Evolutionary conservation across 2,797 vertebrate genomes (phyloP), one percentile per base, ranked within the genome.

Genomic region (Leucoraja ocellata): DNA sequence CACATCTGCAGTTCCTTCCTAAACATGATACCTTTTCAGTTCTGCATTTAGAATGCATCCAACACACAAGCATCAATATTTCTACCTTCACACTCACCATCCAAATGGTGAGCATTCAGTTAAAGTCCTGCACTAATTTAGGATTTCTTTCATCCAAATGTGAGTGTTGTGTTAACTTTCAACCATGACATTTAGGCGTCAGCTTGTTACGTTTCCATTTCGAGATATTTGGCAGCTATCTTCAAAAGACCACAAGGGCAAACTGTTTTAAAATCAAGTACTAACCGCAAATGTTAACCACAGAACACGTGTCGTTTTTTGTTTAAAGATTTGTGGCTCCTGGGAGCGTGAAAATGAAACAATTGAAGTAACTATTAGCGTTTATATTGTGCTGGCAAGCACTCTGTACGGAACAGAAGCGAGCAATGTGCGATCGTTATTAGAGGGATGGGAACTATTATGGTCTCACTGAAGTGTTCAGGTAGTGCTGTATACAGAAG

Each of bases 351-450:
- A 68, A 84, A 88, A 88, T 88, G n/a, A 32, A 68, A 88, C 63
- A 68, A 23, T 88, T 88, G 84, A 68, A 88, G 36, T 88, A 88
- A 68, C 61, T 88, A 88, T 88, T 68, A 68, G 65, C 61, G 65
- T 68, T 88, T 21, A 88, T 88, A 88, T 88, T 32, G 63, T 88
- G 65, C 63, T 36, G 16, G 61, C 61, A 68, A 88, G 84, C n/a
- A 36, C 63, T 32, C 18, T 68, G 84, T 18, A 88, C 16, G 36
- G 16, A 88, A 68, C 63, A 68, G 84, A 88, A 88, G 84, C 32
- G n/a, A 32, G 84, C n/a, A 88, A 88, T 23, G 84, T 88, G 84
- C n/a, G 32, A 65, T 86, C 61, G 36, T 88, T 88, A 88, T 88
- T 68, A 21, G 63, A 36, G n/a, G 14, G 16, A 21, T 68, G 84